Evolutionary conservation across 2,113 vertebrate species (phyloP), one percentile per base, ranked within the genome.

Genomic region (Coryphaenoides rupestris): DNA sequence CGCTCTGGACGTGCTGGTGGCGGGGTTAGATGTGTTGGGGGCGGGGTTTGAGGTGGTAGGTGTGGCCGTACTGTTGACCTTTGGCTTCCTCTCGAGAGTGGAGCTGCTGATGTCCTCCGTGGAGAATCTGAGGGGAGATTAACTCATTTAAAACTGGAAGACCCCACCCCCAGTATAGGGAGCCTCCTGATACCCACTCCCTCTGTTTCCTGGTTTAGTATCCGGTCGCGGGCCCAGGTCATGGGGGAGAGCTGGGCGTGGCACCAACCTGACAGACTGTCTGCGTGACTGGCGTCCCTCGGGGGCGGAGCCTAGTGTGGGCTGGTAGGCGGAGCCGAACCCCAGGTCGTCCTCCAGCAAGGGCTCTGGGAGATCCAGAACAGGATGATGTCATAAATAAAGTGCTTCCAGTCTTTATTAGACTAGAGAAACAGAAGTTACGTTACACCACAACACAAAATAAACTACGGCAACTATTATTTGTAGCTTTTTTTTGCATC

Each of bases 251-350:
- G n/a, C n/a, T n/a, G n/a, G n/a, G n/a, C n/a, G n/a, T n/a, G n/a
- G n/a, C n/a, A 2, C 75, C 49, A 80, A 97, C 96, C 94, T 93
- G 78, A 91, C 92, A 0, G 90, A 90, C 55, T 89, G 93, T 58
- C 90, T 82, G 40, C 89, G 92, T 2, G 89, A 84, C n/a, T 77
- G 90, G 3, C 84, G 88, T 21, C 88, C 89, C 65, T 92, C 89
- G 0, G 55, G 80, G 3, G 58, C 66, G 33, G 90, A 87, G 5
- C 63, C 91, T 76, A 93, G 2, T 0, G 91, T 92, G 59, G 95
- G 95, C 78, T 92, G 92, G 70, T 96, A 95, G 0, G n/a, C n/a
- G n/a, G 89, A 90, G 55, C 93, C 93, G 52, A 95, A 95, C 9
- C 84, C 85, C 68, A 94, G 84, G 66, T 92, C 89, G 0, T 93